Conservation (phyloP, 64 coral and sea anemone species). For the Montipora efflorescens region DNA sequence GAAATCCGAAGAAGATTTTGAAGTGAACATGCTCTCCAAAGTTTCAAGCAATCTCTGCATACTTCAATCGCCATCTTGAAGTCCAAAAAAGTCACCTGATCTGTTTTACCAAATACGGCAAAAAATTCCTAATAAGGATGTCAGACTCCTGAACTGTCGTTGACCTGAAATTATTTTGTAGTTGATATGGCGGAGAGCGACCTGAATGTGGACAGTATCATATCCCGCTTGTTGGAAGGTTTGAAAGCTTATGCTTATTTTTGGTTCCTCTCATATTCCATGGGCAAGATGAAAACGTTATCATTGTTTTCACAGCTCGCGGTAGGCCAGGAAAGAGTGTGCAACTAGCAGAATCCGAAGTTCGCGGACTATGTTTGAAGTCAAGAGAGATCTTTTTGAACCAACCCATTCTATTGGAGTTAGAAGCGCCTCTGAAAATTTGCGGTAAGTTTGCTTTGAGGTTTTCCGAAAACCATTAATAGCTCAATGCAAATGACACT, state of each 20-base stretch:
- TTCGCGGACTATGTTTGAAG: slow-evolving; percentile 97
- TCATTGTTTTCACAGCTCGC: slow-evolving; percentile 87
- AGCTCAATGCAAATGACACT: too few species aligned
- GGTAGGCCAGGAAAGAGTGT: slow-evolving; percentile 99
- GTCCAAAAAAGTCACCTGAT: not conserved
- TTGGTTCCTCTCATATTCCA: not conserved
- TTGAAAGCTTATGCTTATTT: slow-evolving; percentile 8
- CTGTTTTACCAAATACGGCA: slow-evolving; percentile 45
- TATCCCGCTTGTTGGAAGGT: slow-evolving; percentile 98
- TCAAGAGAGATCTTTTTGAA: slow-evolving; percentile 99
- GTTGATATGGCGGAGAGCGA: slow-evolving; percentile 98
- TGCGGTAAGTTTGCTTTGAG: slow-evolving; percentile 71
- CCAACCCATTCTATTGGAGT: slow-evolving; percentile 97
- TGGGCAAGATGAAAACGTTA: slow-evolving; percentile 46
- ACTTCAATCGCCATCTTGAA: slow-evolving; percentile 66
- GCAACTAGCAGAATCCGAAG: slow-evolving; percentile 98
- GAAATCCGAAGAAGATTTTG: not conserved
- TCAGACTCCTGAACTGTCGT: slow-evolving; percentile 26
- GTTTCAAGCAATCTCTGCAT: not conserved
- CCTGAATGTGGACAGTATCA: slow-evolving; percentile 97
- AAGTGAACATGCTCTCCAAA: slow-evolving; percentile 21
- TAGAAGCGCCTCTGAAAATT: slow-evolving; percentile 99
- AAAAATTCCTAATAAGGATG: slow-evolving; percentile 60
- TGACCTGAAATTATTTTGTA: slow-evolving; percentile 56
- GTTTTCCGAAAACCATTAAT: too few species aligned